Percentiles rank a stretch among this genome's conserved stretches.
Conservation (phyloP, 2,888 invertebrate species). For the Busseola fusca region DNA sequence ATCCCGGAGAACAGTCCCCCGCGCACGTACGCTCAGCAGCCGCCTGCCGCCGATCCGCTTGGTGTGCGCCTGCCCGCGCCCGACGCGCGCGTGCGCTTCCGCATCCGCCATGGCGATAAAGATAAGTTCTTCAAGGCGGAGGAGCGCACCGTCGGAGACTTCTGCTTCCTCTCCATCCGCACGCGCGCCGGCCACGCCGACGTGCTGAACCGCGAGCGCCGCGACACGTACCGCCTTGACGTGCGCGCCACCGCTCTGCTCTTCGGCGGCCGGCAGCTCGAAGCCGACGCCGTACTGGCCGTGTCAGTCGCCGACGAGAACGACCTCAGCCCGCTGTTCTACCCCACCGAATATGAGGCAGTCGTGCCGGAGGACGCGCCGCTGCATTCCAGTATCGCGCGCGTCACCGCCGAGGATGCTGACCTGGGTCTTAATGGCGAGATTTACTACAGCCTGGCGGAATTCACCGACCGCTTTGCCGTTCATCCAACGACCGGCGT, state of each 20-base stretch:
- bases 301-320: conserved; percentile 95
- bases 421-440: conserved; percentile 98
- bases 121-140: conserved; percentile 98
- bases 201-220: conserved; percentile 97
- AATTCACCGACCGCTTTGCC: conserved; percentile 95
- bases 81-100: conserved; percentile 91
- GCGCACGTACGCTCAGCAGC: conserved; percentile 94
- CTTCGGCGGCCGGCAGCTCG: conserved; percentile 89
- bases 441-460: conserved; percentile 97
- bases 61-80: conserved; percentile 90
- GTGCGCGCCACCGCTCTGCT: conserved; percentile 90
- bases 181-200: conserved; percentile 96
- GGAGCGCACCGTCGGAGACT: conserved; percentile 96
- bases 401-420: conserved; percentile 97
- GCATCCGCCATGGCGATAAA: conserved; percentile 95
- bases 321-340: conserved; percentile 98
- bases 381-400: conserved; percentile 93
- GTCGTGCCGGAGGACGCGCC: conserved; percentile 96
- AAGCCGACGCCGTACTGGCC: conserved; percentile 92
- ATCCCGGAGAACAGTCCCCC: conserved; percentile 97
- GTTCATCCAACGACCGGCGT: conserved; percentile 98
- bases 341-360: conserved; percentile 95
- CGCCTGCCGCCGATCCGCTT: conserved; percentile 93
- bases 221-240: conserved; percentile 94
- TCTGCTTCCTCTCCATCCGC: conserved; percentile 96